Evolutionary conservation across 2,888 invertebrate genomes (phyloP).

Genomic region (Shargacucullia verbasci): DNA sequence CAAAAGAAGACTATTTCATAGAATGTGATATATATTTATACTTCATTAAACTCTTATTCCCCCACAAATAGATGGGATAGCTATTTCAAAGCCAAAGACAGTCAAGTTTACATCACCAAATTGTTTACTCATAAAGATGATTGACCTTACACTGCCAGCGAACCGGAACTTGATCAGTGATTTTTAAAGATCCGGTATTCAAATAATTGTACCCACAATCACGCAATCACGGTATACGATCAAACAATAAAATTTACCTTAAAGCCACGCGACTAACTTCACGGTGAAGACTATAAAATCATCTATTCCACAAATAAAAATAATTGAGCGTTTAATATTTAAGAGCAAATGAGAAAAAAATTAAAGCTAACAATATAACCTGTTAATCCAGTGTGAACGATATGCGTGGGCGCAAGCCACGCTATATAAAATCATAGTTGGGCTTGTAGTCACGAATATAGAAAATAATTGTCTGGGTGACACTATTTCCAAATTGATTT

Average conservation of each 20-base stretch:
- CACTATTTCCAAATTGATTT: not conserved
- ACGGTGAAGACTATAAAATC: constrained; percentile 42
- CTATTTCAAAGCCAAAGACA: constrained; percentile 8
- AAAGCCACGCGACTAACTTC: constrained; percentile 57
- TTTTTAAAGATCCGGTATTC: constrained; percentile 47
- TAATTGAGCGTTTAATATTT: constrained; percentile 58
- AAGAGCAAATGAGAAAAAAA: constrained; percentile 55
- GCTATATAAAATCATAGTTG: constrained; percentile 69
- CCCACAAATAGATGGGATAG: not conserved
- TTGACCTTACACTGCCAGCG: constrained; percentile 35
- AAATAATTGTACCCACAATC: constrained; percentile 45
- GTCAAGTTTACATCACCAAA: constrained; percentile 18
- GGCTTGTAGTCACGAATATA: constrained; percentile 70
- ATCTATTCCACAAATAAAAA: constrained; percentile 49
- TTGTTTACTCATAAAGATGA: constrained; percentile 30
- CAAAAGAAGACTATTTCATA: no score
- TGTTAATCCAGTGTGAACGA: constrained; percentile 68
- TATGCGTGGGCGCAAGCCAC: constrained; percentile 75
- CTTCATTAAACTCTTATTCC: no score
- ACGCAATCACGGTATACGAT: constrained; percentile 43
- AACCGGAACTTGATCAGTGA: constrained; percentile 45
- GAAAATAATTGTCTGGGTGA: constrained; percentile 12
- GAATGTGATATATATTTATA: no score
- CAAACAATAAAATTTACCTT: constrained; percentile 34
- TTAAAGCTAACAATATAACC: constrained; percentile 58